Evolutionary conservation across 2,113 vertebrate species (phyloP).

Genomic region (Crotalus viridis): DNA sequence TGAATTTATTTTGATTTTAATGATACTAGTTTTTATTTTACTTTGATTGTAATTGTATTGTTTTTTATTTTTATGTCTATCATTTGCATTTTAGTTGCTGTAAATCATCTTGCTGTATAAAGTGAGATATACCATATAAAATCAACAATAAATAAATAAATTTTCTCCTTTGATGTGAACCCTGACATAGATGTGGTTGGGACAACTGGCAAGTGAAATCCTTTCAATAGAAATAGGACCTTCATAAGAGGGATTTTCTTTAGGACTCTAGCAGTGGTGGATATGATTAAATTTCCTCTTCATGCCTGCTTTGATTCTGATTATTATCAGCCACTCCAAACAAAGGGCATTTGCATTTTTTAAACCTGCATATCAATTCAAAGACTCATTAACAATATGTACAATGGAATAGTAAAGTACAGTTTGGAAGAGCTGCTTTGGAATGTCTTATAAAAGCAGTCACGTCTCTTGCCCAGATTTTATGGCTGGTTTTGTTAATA

Average conservation of each 20-base stretch:
- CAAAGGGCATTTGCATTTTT: neutral
- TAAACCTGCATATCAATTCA: neutral
- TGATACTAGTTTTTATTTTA: neutral
- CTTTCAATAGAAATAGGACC: neutral
- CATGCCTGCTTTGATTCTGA: neutral
- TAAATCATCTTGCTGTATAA: neutral
- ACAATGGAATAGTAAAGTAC: neutral
- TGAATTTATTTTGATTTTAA: neutral
- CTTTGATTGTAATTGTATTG: neutral
- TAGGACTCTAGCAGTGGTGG: neutral
- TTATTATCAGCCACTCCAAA: neutral
- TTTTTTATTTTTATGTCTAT: neutral
- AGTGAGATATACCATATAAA: neutral
- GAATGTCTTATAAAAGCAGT: neutral
- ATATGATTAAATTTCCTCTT: neutral
- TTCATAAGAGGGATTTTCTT: neutral
- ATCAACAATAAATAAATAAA: neutral
- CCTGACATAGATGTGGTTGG: neutral
- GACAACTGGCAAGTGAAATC: neutral
- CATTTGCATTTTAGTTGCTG: neutral
- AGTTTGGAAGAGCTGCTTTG: neutral
- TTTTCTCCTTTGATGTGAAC: neutral
- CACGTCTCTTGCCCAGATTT: neutral
- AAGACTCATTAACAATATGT: neutral
- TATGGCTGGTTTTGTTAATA: neutral